phyloP scores from a whole-genome alignment of 2,888 invertebrate genomes.

The Mylabris sibirica region DNA sequence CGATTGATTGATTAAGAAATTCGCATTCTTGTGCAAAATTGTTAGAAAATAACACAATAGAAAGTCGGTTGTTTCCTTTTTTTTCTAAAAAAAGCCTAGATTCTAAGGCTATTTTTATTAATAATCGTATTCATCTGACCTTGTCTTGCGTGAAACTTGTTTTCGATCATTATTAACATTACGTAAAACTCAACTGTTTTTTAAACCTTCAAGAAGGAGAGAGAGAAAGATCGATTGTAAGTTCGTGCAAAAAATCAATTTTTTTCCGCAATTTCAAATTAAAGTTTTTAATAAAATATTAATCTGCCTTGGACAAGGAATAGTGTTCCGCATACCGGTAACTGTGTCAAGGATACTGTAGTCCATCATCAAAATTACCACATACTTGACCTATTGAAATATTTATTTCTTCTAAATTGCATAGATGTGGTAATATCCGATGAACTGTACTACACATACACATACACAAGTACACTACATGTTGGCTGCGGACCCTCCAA shows the following conservation, averaged over 20 bases:
- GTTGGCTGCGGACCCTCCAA: slow-evolving; percentile 43
- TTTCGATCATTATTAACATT: slow-evolving; percentile 33
- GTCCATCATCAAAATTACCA: slow-evolving; percentile 17
- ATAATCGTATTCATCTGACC: slow-evolving; percentile 31
- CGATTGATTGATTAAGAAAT: not conserved
- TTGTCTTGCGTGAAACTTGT: slow-evolving; percentile 44
- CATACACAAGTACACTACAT: slow-evolving; percentile 32
- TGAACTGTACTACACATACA: slow-evolving; percentile 27
- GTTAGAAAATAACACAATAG: not conserved
- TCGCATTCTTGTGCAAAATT: not conserved
- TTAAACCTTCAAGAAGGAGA: not conserved
- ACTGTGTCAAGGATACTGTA: slow-evolving; percentile 32
- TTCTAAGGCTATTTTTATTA: slow-evolving; percentile 28
- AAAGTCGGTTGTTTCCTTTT: slow-evolving; percentile 11
- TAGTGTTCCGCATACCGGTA: slow-evolving; percentile 34
- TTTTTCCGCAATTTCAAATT: not conserved
- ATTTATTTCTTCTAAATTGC: not conserved
- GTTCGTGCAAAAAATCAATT: not conserved
- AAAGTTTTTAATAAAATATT: not conserved
- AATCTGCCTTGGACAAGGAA: slow-evolving; percentile 16
- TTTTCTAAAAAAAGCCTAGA: not conserved
- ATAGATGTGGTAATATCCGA: slow-evolving; percentile 30
- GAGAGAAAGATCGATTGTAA: not conserved
- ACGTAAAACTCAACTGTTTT: slow-evolving; percentile 27
- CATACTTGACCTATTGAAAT: slow-evolving; percentile 8